phyloP scores from a whole-genome alignment of 35 echinoderm and acorn worm species.

The Heliocidaris erythrogramma region DNA sequence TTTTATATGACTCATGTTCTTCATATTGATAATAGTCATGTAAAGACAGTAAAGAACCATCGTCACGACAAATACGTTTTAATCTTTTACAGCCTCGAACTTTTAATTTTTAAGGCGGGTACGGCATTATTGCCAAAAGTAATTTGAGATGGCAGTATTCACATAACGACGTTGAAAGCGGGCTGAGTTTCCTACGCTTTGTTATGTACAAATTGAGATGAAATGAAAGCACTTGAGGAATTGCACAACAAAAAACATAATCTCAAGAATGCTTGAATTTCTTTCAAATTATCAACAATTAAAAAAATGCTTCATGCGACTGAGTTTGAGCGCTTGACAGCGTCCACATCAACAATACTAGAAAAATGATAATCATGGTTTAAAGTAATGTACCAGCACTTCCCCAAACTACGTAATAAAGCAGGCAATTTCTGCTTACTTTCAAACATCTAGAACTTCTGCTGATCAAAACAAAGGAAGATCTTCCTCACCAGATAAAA shows the following conservation, averaged over 20 bases:
- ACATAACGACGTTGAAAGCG: not conserved
- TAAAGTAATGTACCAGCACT: not conserved
- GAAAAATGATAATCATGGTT: not conserved
- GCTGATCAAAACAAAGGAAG: not conserved
- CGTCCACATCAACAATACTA: not conserved
- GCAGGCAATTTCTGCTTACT: not conserved
- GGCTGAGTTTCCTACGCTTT: not conserved
- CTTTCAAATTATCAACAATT: too few relatives aligned
- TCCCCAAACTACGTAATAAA: not conserved
- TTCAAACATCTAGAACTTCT: not conserved
- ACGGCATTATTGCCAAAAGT: not conserved
- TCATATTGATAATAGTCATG: too few relatives aligned
- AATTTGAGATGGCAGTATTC: not conserved
- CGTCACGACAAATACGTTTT: too few relatives aligned
- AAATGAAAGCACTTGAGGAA: conserved; percentile 40
- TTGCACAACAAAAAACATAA: conserved; percentile 5
- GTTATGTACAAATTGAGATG: not conserved
- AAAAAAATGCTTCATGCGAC: not conserved
- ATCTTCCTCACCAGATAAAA: not conserved
- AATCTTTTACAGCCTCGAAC: too few relatives aligned
- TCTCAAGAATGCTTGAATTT: too few relatives aligned
- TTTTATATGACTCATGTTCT: too few relatives aligned
- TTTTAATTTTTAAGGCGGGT: not conserved
- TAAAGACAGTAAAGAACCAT: too few relatives aligned
- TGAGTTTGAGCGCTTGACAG: not conserved